Base-by-base conservation (phyloP, 2,888 invertebrate genomes). In the Stegana nigrithorax region DNA sequence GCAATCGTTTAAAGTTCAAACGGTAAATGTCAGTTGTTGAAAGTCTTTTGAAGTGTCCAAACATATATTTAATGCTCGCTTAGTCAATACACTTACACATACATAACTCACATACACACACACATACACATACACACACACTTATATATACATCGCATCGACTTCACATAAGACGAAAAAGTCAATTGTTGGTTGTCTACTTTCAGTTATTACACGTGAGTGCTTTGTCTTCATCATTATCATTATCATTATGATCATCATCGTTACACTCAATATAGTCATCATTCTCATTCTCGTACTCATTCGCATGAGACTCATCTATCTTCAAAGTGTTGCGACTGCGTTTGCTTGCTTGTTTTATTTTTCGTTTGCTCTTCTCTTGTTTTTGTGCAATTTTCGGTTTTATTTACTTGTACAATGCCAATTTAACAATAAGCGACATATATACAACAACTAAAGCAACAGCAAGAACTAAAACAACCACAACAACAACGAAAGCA, bases 161-260 rank as follows among this genome's bases (percentile, higher is more conserved):
- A 17, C 26, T 2, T 32, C 26, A 50, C 7, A 55, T 36, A 21
- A 32, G 36, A 21, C 69, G 73, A 76, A 73, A 67, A 70, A 64
- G 53, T 66, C 78, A 74, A 78, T 75, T 47, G 25, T 25, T 17
- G 42, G 42, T 42, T 42, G 12, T 42, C 42, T n/a, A 14, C 17
- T 42, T 42, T 42, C 42, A n/a, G n/a, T n/a, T n/a, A n/a, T n/a
- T n/a, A n/a, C n/a, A n/a, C n/a, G n/a, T n/a, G n/a, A n/a, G n/a
- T n/a, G n/a, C n/a, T n/a, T n/a, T n/a, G n/a, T n/a, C n/a, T n/a
- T n/a, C n/a, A n/a, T n/a, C n/a, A n/a, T n/a, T n/a, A n/a, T n/a
- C n/a, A n/a, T n/a, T n/a, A n/a, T n/a, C n/a, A n/a, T n/a, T n/a
- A n/a, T n/a, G n/a, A n/a, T n/a, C n/a, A n/a, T n/a, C n/a, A n/a